These are phyloP conservation scores for Globodera ellingtonae DNA, from an alignment of 1,140 invertebrate species.

Conservation along the genomic window DNA sequence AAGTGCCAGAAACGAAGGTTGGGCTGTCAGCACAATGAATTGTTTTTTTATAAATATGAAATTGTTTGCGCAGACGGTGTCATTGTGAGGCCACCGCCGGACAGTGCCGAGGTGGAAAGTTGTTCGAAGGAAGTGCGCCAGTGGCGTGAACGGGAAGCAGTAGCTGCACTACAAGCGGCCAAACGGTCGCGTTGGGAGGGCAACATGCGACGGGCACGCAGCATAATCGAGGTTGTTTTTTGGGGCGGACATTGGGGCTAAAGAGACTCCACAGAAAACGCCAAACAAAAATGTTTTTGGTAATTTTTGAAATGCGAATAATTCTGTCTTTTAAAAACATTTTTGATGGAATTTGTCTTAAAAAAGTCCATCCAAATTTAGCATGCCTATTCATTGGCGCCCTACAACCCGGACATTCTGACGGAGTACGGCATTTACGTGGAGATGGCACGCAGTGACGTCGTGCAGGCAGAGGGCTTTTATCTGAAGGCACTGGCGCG, in stretches of 20 bases:
- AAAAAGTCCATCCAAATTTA: background rate
- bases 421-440: slow-evolving; percentile 90
- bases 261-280: too few relatives aligned
- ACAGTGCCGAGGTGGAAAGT: background rate
- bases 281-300: background rate
- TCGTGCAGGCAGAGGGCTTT: slow-evolving; percentile 85
- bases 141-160: slow-evolving; percentile 46
- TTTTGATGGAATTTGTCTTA: background rate
- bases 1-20: too few relatives aligned
- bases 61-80: background rate
- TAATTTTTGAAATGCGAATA: background rate
- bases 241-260: background rate
- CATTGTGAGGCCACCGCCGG: background rate
- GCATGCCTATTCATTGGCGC: slow-evolving; percentile 85
- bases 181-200: slow-evolving; percentile 45
- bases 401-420: slow-evolving; percentile 86
- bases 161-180: slow-evolving; percentile 52
- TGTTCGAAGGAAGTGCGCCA: background rate
- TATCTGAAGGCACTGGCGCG: slow-evolving; percentile 80
- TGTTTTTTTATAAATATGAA: too few relatives aligned
- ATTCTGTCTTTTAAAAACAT: too few relatives aligned
- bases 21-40: too few relatives aligned
- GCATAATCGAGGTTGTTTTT: slow-evolving; percentile 50
- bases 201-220: slow-evolving; percentile 48
- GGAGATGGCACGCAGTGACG: slow-evolving; percentile 81